Base-by-base conservation (phyloP, 2,113 vertebrate genomes). In the Myiagra hebetior region DNA sequence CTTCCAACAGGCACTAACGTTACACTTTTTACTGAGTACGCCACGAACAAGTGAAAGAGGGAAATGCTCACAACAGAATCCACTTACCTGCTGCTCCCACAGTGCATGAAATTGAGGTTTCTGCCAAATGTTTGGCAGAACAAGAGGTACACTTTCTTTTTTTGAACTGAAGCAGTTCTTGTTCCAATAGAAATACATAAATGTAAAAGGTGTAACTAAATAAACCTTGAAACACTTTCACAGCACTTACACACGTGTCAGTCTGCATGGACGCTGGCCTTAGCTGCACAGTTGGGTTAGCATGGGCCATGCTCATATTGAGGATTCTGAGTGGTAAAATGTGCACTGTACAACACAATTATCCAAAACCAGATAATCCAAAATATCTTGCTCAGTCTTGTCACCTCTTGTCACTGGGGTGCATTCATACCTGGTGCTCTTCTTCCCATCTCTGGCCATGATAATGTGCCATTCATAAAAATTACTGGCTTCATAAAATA, bases 111-210 rank as follows among this genome's bases (percentile, higher is more conserved):
- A 47, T 11, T 70, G 27, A 31, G 50, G 37, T 65, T 85, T 80
- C 78, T 89, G 75, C 63, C 72, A 90, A 93, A 80, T 28, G 41
- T 80, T 87, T 93, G 78, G 39, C 49, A 83, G 63, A 76, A 47
- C 44, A 74, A 53, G 67, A 44, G 65, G 37, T n/a, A 41, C 3
- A 1, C 9, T 52, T 69, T 35, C 39, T 33, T 15, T 11, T 52
- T 31, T 35, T 41, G 21, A 62, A 8, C 56, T 28, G 37, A 37
- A 82, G 41, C 1, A 1, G 17, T 60, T 85, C 52, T 57, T 49
- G 30, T 65, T 85, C 27, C 46, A 50, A 13, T 27, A n/a, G 50
- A 80, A 81, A 70, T 6, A 39, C 9, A 64, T 15, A 65, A 53
- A 76, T 68, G 33, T 53, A 85, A 37, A 83, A 23, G 14, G 15